Base-by-base conservation (phyloP, 2,888 invertebrate genomes). In the Drosophila yooni region DNA sequence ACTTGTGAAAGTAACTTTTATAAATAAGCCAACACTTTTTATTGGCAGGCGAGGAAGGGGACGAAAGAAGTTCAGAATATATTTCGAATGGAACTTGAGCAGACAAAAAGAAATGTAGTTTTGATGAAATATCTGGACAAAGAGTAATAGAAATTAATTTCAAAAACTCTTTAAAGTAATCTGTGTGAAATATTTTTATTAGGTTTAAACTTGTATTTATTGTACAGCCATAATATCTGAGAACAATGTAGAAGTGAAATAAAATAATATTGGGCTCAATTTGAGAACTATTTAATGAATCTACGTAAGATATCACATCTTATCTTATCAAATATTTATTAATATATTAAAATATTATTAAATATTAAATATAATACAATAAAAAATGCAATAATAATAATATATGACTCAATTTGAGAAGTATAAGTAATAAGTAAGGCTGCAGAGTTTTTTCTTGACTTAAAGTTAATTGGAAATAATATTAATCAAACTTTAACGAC, bases 241-340 rank as follows among this genome's bases (percentile, higher is more conserved):
- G 10, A 40, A 2, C 10, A 40, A n/a, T 40, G 11, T 5, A 5
- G 0, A 21, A 11, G n/a, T 6, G 1, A 46, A 11, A 46, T 2
- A 21, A 46, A 21, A 13, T 21, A 46, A 21, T 0, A 46, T 21
- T 21, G 6, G 1, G 1, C 13, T 7, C 1, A 0, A 46, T 21
- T 46, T 46, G 1, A 21, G 2, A 21, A 1, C n/a, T 11, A n/a
- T 1, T n/a, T 11, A 43, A 11, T 2, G 40, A 10, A 40, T 5
- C n/a, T 36, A 38, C 3, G 0, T 38, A 18, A 38, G 38, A 8
- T 0, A n/a, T 3, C 0, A n/a, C 3, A 3, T 3, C 38, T 38
- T n/a, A n/a, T n/a, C n/a, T n/a, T n/a, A n/a, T n/a, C n/a, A 43
- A 43, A 21, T 6, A 1, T 3, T 1, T 3, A 43, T 43, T 43